Base-by-base conservation (phyloP, 2,113 vertebrate species). In the Alectura lathami region DNA sequence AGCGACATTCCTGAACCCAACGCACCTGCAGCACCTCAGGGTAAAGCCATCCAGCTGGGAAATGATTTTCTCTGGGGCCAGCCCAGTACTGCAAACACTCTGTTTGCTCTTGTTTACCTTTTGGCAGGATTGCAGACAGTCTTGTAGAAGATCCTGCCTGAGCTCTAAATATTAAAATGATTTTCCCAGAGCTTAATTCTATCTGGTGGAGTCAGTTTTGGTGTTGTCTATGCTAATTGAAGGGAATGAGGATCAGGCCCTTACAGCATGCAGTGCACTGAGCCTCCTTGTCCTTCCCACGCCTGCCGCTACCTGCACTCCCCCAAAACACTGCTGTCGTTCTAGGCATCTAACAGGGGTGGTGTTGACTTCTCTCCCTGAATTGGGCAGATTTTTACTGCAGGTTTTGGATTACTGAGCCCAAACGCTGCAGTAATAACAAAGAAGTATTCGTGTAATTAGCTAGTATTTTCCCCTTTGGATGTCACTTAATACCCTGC, bases 401-500 rank as follows among this genome's bases (percentile, higher is more conserved):
- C 82, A 88, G 87, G n/a, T 93, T 82, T 88, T 74, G 75, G 77
- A 29, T 86, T 88, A 42, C 83, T 42, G 81, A 94, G 38, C 89
- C 89, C 91, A 64, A 94, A 90, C 42, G 78, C 45, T 62, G 48
- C 81, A 88, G 62, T 42, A 91, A 95, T 93, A 94, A 80, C 84
- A 53, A 34, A 86, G 93, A 88, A 83, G n/a, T 64, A 80, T 69
- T 68, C 64, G 90, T 53, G 59, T 54, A 30, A 74, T 80, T 92
- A 94, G 83, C 60, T 91, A 83, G 16, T 38, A 75, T 95, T 95
- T 92, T 47, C 45, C 62, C 34, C 62, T 87, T 77, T 48, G 84
- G 67, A 68, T 75, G 76, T 66, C 26, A 73, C 91, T 93, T 82
- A 86, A 83, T 91, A 78, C 57, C 24, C 83, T 50, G 43, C 67